A percentile compares a stretch with the other conserved stretches of the same genome.
Conservation (phyloP, 2,888 invertebrate genomes). For the Apotomis turbidana region DNA sequence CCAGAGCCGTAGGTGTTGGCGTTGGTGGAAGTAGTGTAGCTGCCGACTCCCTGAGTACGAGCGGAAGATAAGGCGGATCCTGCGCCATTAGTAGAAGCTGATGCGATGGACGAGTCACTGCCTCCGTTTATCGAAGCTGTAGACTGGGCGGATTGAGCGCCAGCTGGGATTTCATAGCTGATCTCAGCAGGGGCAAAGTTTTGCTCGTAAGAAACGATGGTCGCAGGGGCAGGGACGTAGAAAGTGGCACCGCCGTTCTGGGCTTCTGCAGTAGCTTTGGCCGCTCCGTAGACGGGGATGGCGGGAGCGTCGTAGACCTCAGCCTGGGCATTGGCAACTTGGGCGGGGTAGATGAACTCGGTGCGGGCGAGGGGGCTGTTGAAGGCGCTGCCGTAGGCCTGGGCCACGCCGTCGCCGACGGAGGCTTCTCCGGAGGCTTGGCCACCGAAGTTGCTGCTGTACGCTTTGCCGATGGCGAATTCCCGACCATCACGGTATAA, state of each 20-base stretch:
- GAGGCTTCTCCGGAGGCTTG: conserved; percentile 62
- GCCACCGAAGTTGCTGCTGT: conserved; percentile 57
- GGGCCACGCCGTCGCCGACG: conserved; percentile 55
- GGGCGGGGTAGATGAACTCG: conserved; percentile 58
- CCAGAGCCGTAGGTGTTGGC: conserved; percentile 60
- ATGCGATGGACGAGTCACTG: conserved; percentile 60
- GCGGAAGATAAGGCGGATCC: conserved; percentile 66
- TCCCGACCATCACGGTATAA: conserved; percentile 69
- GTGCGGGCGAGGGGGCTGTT: conserved; percentile 54
- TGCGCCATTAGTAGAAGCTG: conserved; percentile 58
- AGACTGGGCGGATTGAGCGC: conserved; percentile 59
- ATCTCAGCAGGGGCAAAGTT: conserved; percentile 62
- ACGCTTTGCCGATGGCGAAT: conserved; percentile 63
- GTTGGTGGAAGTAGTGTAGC: conserved; percentile 63
- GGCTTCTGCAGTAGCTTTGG: conserved; percentile 52
- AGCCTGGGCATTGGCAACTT: conserved; percentile 57
- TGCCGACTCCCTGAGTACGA: conserved; percentile 59
- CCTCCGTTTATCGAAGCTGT: conserved; percentile 59
- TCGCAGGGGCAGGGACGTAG: conserved; percentile 64
- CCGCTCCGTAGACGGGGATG: conserved; percentile 49
- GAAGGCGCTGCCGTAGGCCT: conserved; percentile 59
- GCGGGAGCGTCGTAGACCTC: conserved; percentile 54
- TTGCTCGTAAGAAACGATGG: conserved; percentile 69
- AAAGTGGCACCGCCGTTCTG: conserved; percentile 59
- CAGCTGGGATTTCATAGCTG: conserved; percentile 50